phyloP scores from a whole-genome alignment of 1,140 invertebrate genomes.

The Trissolcus basalis region DNA sequence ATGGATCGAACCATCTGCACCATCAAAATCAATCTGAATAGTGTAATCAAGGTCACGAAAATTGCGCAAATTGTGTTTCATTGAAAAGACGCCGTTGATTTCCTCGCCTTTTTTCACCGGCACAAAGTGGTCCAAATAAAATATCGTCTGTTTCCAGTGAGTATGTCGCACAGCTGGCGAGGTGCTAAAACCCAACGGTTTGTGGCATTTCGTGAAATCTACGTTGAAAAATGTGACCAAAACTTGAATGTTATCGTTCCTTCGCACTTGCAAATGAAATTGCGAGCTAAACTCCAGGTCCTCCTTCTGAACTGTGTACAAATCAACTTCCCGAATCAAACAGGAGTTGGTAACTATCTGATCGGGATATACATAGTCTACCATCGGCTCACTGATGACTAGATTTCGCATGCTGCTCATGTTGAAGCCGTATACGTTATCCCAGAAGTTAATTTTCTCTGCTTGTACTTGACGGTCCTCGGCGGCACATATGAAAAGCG shows the following conservation, averaged over 20 bases:
- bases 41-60: constrained; percentile 98
- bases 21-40: constrained; percentile 95
- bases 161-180: constrained; percentile 98
- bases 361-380: constrained; percentile 98
- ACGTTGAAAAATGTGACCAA: constrained; percentile 99
- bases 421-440: constrained; percentile 99
- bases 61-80: constrained; percentile 96
- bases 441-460: constrained; percentile 99
- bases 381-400: constrained; percentile 97
- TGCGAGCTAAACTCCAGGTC: constrained; percentile 94
- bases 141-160: constrained; percentile 99
- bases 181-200: constrained; percentile 97
- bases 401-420: constrained; percentile 99
- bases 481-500: constrained; percentile 94
- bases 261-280: constrained; percentile 88
- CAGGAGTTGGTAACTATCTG: constrained; percentile 87
- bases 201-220: constrained; percentile 99
- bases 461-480: constrained; percentile 99
- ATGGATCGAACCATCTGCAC: constrained; percentile 91
- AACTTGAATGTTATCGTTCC: constrained; percentile 98
- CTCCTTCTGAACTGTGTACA: constrained; percentile 96
- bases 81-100: constrained; percentile 91
- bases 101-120: constrained; percentile 96
- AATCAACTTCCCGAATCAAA: constrained; percentile 95
- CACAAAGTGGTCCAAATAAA: constrained; percentile 97